Percentiles rank a stretch among this genome's conserved stretches.
phyloP scores from a whole-genome alignment of 2,797 vertebrate species.

The Macrochelys suwanniensis region DNA sequence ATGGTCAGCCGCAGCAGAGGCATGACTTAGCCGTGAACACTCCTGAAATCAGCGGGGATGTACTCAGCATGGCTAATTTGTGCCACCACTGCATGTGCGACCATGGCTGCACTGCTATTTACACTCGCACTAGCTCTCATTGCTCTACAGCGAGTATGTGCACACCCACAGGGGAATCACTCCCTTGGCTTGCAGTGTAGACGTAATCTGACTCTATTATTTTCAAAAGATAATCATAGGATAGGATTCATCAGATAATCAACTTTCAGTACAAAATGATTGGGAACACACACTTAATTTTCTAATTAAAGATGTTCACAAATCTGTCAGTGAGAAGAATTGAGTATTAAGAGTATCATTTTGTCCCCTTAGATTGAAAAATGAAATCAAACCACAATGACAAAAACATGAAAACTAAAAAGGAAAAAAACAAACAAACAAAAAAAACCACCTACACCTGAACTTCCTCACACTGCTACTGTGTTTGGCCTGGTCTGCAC shows the following conservation, averaged over 20 bases:
- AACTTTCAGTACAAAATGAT: background rate
- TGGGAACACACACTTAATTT: background rate
- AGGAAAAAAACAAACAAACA: background rate
- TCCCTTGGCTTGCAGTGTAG: too few relatives aligned
- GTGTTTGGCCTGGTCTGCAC: background rate
- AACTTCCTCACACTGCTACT: background rate
- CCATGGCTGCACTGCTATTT: too few relatives aligned
- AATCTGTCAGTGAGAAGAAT: background rate
- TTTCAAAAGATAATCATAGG: background rate
- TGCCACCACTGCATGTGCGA: rapidly evolving
- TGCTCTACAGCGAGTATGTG: too few relatives aligned
- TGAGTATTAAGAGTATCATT: background rate
- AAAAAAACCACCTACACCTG: background rate
- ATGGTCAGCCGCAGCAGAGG: too few relatives aligned
- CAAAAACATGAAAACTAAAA: background rate
- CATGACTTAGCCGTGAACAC: too few relatives aligned
- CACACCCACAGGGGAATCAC: too few relatives aligned
- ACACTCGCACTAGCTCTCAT: too few relatives aligned
- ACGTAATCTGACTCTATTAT: too few relatives aligned
- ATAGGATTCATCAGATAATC: background rate
- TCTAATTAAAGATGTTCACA: background rate
- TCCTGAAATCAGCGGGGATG: too few relatives aligned
- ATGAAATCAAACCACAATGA: slow-evolving; percentile 7
- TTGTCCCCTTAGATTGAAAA: background rate
- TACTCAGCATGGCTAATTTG: too few relatives aligned